Base-by-base conservation (phyloP, 2,797 vertebrate species). In the Sebastiscus albofasciatus region DNA sequence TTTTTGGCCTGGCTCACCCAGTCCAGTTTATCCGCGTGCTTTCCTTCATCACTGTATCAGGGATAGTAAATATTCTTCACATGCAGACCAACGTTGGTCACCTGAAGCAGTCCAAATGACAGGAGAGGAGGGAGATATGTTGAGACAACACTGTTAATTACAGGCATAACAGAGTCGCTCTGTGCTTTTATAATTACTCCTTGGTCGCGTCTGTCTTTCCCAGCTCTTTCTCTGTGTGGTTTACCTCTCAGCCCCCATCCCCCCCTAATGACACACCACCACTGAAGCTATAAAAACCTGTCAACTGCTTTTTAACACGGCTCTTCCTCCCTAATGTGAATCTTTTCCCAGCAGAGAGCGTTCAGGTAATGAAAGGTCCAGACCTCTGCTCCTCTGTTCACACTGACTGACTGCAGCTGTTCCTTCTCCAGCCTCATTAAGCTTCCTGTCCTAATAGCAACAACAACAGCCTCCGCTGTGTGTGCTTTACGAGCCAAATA, bases 141-240 rank as follows among this genome's bases (percentile, higher is more conserved):
- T 80, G 71, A 85, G 84, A 81, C 68, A 66, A 27, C 83, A 13
- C 31, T 12, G 80, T 84, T 93, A 91, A 92, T 92, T 92, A 93
- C 81, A 93, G 90, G 42, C 83, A 39, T 13, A 77, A 81, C 75
- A 6, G n/a, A 76, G 82, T 52, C 77, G 16, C 62, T 75, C 81
- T 81, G 71, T 87, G 78, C 81, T 83, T 89, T 87, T 85, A 76
- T 93, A 93, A 92, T 92, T 82, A 88, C 80, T 76, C 86, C 78
- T 54, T 66, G 18, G 46, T 12, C 11, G 16, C 20, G 33, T 85
- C 75, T 79, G 71, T 77, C 80, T 82, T 82, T 49, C 70, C 77
- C 79, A 70, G 74, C 54, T 88, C 71, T 36, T 80, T 68, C 79
- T 79, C 83, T 75, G 75, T 84, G 83, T 74, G 78, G 81, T 84